phyloP scores from a whole-genome alignment of 2,888 invertebrate species.

The Melanophora roralis region DNA sequence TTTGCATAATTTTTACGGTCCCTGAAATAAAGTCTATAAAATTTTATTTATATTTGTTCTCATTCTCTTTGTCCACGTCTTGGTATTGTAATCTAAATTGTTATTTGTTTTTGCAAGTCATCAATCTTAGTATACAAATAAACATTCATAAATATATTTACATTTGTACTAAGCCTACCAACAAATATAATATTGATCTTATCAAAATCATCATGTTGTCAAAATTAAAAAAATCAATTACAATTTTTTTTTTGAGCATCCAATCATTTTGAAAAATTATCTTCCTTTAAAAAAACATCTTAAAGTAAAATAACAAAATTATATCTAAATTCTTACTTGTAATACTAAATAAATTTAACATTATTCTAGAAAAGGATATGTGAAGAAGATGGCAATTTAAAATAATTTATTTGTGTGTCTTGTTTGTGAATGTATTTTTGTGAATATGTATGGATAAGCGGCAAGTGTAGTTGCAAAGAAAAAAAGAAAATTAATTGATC shows the following conservation, averaged over 20 bases:
- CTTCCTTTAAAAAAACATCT: neutral
- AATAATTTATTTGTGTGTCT: neutral
- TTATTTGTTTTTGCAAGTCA: no score
- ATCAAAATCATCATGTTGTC: neutral
- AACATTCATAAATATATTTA: no score
- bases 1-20: no score
- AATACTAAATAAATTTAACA: neutral
- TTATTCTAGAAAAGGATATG: neutral
- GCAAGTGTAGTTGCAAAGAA: neutral
- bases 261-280: constrained; percentile 36
- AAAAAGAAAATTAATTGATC: neutral
- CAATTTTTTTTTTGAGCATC: neutral
- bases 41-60: no score
- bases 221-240: neutral
- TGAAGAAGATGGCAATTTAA: neutral
- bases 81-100: no score
- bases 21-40: no score
- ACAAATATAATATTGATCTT: neutral
- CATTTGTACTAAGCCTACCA: no score
- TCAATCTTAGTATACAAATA: no score
- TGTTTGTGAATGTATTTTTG: neutral
- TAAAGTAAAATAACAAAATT: constrained; percentile 23
- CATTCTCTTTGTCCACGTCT: no score
- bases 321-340: neutral
- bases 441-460: no score